Percentiles rank a stretch among this genome's conserved stretches.
These are phyloP conservation scores for Latrodectus geometricus DNA, from an alignment of 1,140 invertebrate species.

Conservation along the genomic window DNA sequence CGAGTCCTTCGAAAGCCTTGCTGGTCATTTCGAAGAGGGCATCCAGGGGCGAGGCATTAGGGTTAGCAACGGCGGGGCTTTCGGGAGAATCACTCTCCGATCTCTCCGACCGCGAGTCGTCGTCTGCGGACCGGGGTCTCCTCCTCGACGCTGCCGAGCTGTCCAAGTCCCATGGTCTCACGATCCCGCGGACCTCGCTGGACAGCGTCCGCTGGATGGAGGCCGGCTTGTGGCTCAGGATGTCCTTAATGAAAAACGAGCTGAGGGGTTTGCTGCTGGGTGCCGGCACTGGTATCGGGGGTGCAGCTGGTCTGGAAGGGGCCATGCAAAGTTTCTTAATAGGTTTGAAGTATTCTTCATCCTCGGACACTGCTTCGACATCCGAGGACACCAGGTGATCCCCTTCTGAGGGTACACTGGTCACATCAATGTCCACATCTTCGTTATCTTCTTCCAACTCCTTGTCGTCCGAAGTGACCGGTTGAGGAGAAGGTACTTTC, in stretches of 20 bases:
- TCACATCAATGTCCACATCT: conserved; percentile 59
- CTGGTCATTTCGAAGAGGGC: conserved; percentile 97
- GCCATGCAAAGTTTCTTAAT: conserved; percentile 87
- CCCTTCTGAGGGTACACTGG: conserved; percentile 36
- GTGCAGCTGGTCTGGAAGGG: conserved; percentile 13
- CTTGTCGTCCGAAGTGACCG: conserved; percentile 8
- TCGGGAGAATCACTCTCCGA: conserved; percentile 70
- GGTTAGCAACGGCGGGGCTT: conserved; percentile 66
- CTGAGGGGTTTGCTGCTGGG: conserved; percentile 64
- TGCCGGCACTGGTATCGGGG: not conserved
- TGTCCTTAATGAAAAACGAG: conserved; percentile 92
- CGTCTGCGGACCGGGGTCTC: conserved; percentile 66
- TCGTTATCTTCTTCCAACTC: conserved; percentile 33
- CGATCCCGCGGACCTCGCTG: conserved; percentile 73
- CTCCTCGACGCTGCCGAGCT: conserved; percentile 65
- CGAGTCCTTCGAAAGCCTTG: conserved; percentile 93
- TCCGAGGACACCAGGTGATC: conserved; percentile 23
- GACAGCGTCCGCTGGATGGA: conserved; percentile 26
- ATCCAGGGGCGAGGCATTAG: conserved; percentile 83
- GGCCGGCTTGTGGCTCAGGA: conserved; percentile 84
- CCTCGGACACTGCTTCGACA: conserved; percentile 57
- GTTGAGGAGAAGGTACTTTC: conserved; percentile 31
- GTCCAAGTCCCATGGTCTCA: conserved; percentile 87
- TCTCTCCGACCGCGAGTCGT: conserved; percentile 69
- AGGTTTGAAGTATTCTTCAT: conserved; percentile 86